phyloP scores from a whole-genome alignment of 2,888 invertebrate genomes.

The Ophion slaviceki region DNA sequence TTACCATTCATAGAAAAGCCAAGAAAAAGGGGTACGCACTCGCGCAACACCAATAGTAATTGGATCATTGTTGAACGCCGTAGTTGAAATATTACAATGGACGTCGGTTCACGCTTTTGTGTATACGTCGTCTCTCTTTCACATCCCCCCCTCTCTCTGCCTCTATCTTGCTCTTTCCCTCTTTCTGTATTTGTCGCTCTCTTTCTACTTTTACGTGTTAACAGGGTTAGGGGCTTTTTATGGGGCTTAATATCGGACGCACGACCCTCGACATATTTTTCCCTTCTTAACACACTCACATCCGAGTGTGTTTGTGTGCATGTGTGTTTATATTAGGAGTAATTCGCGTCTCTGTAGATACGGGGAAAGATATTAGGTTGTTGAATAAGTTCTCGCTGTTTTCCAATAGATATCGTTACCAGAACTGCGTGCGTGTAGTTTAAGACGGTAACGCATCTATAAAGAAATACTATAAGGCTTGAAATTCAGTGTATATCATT shows the following conservation, averaged over 20 bases:
- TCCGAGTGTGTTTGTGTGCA: not conserved
- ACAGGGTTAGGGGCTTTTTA: slow-evolving; percentile 48
- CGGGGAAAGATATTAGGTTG: not conserved
- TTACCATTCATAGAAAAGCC: slow-evolving; percentile 55
- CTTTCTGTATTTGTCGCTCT: not conserved
- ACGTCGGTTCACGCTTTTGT: slow-evolving; percentile 63
- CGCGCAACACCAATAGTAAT: slow-evolving; percentile 65
- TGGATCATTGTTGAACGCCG: slow-evolving; percentile 67
- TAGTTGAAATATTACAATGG: slow-evolving; percentile 53
- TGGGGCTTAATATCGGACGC: slow-evolving; percentile 28
- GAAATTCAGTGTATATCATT: too few species aligned
- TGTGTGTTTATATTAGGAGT: slow-evolving; percentile 13
- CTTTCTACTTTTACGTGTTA: slow-evolving; percentile 15
- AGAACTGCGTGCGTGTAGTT: too few species aligned
- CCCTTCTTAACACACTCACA: not conserved
- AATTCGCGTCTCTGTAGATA: not conserved
- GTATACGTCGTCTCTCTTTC: slow-evolving; percentile 21
- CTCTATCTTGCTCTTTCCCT: slow-evolving; percentile 8
- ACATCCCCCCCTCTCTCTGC: not conserved
- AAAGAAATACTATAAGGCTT: too few species aligned
- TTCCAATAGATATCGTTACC: too few species aligned
- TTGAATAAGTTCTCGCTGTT: too few species aligned
- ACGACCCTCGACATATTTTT: slow-evolving; percentile 26
- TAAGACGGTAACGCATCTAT: too few species aligned
- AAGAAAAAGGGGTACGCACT: slow-evolving; percentile 38